Evolutionary conservation across 2,888 invertebrate genomes (phyloP).

Genomic region (Hermaeophaga mercurialis): DNA sequence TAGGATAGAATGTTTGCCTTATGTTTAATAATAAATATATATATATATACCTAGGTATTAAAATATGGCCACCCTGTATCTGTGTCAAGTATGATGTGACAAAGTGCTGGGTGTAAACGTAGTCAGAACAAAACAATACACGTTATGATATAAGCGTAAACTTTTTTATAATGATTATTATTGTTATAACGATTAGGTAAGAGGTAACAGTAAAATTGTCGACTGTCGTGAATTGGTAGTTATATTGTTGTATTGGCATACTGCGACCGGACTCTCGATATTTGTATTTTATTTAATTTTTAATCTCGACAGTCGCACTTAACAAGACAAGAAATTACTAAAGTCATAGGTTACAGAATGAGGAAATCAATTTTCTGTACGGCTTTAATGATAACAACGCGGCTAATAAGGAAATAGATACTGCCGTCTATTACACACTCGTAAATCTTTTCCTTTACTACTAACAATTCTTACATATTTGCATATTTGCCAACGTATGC

Average conservation of each 20-base stretch:
- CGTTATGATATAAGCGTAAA: slow-evolving; percentile 15
- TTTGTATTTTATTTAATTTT: neutral
- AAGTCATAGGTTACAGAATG: slow-evolving; percentile 1
- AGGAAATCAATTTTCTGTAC: slow-evolving; percentile 8
- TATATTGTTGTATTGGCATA: slow-evolving; percentile 5
- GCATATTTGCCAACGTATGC: too few species aligned
- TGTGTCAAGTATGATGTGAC: too few species aligned
- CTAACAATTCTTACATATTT: too few species aligned
- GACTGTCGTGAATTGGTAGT: slow-evolving; percentile 8
- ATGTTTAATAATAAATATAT: too few species aligned
- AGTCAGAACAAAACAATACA: slow-evolving; percentile 8
- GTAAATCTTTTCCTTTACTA: too few species aligned
- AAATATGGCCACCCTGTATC: too few species aligned
- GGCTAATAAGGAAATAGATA: too few species aligned
- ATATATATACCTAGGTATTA: too few species aligned
- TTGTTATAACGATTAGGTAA: slow-evolving; percentile 12
- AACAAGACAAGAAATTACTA: neutral
- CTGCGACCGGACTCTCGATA: slow-evolving; percentile 1
- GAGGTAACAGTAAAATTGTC: slow-evolving; percentile 13
- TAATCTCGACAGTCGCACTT: neutral
- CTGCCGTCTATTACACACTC: too few species aligned
- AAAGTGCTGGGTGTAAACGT: neutral
- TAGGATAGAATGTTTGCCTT: too few species aligned
- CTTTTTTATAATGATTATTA: slow-evolving; percentile 16
- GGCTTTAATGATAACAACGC: too few species aligned